phyloP scores from a whole-genome alignment of 1,140 invertebrate species.

The Mercenaria mercenaria region DNA sequence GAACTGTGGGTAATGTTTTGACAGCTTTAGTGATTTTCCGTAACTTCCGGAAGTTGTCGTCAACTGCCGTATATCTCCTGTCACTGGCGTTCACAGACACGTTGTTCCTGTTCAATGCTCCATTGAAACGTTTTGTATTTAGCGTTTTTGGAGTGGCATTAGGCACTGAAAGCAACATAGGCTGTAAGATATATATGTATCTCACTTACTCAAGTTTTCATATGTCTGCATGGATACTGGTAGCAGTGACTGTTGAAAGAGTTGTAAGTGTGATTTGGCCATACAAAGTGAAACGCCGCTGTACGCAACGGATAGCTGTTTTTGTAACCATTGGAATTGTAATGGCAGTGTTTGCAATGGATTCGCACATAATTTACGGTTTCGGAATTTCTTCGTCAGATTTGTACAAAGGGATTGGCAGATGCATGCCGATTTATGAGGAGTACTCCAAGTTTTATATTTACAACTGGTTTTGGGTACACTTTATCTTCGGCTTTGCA shows the following conservation, averaged over 20 bases:
- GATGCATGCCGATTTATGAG: background rate
- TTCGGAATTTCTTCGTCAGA: background rate
- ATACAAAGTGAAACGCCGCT: constrained; percentile 60
- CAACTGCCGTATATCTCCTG: constrained; percentile 66
- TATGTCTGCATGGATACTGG: constrained; percentile 74
- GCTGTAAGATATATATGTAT: constrained; percentile 69
- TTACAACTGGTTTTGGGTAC: constrained; percentile 16
- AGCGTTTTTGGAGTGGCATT: constrained; percentile 63
- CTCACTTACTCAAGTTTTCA: constrained; percentile 63
- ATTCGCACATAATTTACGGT: constrained; percentile 1
- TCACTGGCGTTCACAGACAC: constrained; percentile 70
- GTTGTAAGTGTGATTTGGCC: constrained; percentile 71
- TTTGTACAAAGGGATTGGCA: background rate
- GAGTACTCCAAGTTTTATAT: background rate
- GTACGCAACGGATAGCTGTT: constrained; percentile 20
- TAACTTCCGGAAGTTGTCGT: constrained; percentile 1
- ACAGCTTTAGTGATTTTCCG: constrained; percentile 57
- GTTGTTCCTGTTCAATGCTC: constrained; percentile 66
- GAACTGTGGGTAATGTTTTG: constrained; percentile 70
- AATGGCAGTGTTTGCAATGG: background rate
- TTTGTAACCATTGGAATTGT: background rate
- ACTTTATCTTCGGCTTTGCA: background rate
- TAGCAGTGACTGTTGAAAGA: constrained; percentile 73
- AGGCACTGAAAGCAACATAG: constrained; percentile 8
- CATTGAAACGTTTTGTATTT: constrained; percentile 68